Percentiles rank a stretch among this genome's conserved stretches.
These are phyloP conservation scores for Himalopsyche japonica DNA, from an alignment of 2,888 invertebrate genomes.

Conservation along the genomic window DNA sequence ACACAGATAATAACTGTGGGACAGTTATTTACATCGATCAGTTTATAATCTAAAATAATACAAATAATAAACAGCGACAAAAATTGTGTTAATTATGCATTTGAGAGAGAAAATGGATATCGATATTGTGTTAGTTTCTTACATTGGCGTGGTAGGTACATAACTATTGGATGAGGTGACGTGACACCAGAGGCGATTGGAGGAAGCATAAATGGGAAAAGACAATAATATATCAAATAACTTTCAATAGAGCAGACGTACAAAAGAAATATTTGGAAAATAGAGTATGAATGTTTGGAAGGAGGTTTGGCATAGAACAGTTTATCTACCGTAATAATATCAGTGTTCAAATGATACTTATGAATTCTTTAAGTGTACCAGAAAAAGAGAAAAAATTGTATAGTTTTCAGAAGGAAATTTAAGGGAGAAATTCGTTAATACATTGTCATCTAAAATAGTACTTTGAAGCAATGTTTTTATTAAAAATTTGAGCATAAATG, in stretches of 20 bases:
- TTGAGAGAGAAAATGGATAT: conserved; percentile 26
- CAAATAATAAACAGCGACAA: background rate
- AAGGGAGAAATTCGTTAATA: too few relatives aligned
- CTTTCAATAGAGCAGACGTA: background rate
- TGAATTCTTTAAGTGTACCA: too few relatives aligned
- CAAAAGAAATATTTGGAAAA: background rate
- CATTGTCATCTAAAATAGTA: too few relatives aligned
- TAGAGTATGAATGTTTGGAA: background rate
- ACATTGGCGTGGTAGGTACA: conserved; percentile 68
- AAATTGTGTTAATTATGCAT: background rate
- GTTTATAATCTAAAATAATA: background rate
- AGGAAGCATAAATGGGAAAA: conserved; percentile 52
- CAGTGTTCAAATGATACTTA: too few relatives aligned
- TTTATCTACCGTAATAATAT: background rate
- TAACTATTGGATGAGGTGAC: conserved; percentile 49
- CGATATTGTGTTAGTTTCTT: conserved; percentile 49
- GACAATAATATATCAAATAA: conserved; percentile 5
- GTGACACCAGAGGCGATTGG: conserved; percentile 49
- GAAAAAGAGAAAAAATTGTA: too few relatives aligned
- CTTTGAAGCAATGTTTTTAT: too few relatives aligned
- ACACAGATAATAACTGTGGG: background rate
- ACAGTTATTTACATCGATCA: background rate
- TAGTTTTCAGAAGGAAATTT: too few relatives aligned
- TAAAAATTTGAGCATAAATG: too few relatives aligned
- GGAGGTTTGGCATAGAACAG: background rate